Evolutionary conservation across 1,140 invertebrate species (phyloP).

Genomic region (Teleogryllus occipitalis): DNA sequence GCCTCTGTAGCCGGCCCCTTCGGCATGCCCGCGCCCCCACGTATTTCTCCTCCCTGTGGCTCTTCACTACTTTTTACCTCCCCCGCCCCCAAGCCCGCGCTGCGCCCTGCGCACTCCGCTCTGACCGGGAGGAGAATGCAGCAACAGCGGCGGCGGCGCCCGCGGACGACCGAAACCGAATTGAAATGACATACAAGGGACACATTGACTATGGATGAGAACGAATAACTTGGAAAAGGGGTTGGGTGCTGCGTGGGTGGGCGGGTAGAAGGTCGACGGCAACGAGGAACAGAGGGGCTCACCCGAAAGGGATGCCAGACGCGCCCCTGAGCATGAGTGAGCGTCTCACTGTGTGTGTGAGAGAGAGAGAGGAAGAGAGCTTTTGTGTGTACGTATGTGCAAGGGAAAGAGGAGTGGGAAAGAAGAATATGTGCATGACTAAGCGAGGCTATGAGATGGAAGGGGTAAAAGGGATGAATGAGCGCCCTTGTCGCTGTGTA

Average conservation of each 20-base stretch:
- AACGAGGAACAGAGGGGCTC: neutral
- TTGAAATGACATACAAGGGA: constrained; percentile 4
- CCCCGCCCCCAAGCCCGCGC: no score
- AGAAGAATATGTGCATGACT: no score
- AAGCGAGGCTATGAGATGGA: no score
- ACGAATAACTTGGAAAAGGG: neutral
- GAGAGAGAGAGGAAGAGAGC: neutral
- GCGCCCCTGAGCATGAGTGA: neutral
- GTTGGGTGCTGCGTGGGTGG: no score
- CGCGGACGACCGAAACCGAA: neutral
- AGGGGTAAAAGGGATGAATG: no score
- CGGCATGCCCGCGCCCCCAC: no score
- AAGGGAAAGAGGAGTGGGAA: neutral
- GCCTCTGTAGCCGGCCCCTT: no score
- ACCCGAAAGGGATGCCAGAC: neutral
- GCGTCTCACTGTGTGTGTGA: neutral
- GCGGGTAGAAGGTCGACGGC: neutral
- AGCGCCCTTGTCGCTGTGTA: no score
- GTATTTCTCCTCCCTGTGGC: no score
- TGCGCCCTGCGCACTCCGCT: no score
- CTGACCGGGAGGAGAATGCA: no score
- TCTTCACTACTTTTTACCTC: no score
- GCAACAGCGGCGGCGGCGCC: neutral
- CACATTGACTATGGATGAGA: constrained; percentile 4
- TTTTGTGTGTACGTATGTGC: neutral